Evolutionary conservation across 2,113 vertebrate genomes (phyloP).

Genomic region (Melospiza melodia): DNA sequence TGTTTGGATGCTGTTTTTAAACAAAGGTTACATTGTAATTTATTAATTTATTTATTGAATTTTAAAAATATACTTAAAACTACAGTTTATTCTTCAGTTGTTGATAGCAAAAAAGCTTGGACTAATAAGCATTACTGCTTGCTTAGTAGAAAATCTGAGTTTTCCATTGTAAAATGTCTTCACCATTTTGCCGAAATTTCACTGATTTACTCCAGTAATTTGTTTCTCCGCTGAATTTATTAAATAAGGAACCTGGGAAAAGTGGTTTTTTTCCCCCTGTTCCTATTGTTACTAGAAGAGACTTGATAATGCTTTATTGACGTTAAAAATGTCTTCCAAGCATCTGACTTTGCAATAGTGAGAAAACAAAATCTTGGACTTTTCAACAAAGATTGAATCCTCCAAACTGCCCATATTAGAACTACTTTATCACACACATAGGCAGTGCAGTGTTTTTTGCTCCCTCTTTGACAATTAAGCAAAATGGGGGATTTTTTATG

Average conservation of each 20-base stretch:
- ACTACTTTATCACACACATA: background rate
- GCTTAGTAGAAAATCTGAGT: background rate
- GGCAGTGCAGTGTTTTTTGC: background rate
- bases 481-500: background rate
- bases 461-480: background rate
- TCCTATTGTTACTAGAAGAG: background rate
- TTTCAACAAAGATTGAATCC: background rate
- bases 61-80: background rate
- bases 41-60: background rate
- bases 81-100: background rate
- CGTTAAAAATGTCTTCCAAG: background rate
- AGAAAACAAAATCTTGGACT: background rate
- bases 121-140: background rate
- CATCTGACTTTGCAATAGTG: background rate
- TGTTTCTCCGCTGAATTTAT: background rate
- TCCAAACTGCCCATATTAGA: background rate
- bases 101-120: background rate
- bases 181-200: background rate
- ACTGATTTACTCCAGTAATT: background rate
- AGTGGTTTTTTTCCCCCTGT: accelerated
- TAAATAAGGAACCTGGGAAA: background rate
- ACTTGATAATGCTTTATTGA: background rate
- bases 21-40: background rate
- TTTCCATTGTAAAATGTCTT: background rate
- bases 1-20: background rate